Conservation (phyloP, 2,888 invertebrate species). For the Acrocera orbiculus region DNA sequence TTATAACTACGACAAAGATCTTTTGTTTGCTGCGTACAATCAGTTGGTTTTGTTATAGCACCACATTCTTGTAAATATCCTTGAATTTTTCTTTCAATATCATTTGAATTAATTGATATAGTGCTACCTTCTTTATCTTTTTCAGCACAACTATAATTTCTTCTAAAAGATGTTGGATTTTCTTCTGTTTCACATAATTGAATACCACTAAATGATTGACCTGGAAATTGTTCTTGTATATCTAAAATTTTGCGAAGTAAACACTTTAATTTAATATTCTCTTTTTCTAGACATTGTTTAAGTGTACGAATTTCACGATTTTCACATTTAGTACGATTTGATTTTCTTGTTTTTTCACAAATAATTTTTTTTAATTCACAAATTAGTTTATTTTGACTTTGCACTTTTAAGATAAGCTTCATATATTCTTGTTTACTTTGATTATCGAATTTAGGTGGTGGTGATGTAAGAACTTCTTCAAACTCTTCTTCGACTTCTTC, state of each 20-base stretch:
- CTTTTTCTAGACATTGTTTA: conserved; percentile 23
- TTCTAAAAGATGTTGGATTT: conserved; percentile 14
- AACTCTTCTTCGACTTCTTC: too few species aligned
- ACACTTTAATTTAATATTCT: conserved; percentile 22
- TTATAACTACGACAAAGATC: conserved; percentile 43
- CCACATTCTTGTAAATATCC: neutral
- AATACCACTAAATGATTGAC: conserved; percentile 20
- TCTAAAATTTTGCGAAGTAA: conserved; percentile 21
- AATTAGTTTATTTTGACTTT: conserved; percentile 23
- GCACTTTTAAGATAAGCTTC: conserved; percentile 22
- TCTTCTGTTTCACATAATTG: conserved; percentile 25
- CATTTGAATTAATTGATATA: neutral
- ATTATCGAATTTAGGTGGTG: too few species aligned
- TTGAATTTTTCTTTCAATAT: neutral
- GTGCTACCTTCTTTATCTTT: neutral
- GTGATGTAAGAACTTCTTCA: too few species aligned
- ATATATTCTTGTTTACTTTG: too few species aligned
- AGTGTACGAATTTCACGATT: conserved; percentile 20
- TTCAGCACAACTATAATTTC: conserved; percentile 2
- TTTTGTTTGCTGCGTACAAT: too few species aligned
- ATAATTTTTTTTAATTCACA: conserved; percentile 22
- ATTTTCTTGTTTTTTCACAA: conserved; percentile 17
- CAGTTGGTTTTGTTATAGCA: neutral
- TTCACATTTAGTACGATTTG: conserved; percentile 20
- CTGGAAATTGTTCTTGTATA: conserved; percentile 24